These are phyloP conservation scores for Pogonomyrmex barbatus DNA, from an alignment of 1,140 invertebrate genomes.

Conservation along the genomic window DNA sequence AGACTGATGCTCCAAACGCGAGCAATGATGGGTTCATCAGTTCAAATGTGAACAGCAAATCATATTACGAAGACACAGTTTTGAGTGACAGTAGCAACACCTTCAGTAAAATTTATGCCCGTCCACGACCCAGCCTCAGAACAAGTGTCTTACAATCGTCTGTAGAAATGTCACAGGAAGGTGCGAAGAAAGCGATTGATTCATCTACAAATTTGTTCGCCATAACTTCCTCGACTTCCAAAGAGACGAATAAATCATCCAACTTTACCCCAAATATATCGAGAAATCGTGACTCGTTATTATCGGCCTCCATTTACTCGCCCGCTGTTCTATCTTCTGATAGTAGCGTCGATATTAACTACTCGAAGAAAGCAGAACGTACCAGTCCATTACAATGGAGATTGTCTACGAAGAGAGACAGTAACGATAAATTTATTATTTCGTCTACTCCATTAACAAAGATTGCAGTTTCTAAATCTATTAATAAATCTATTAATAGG, in stretches of 20 bases:
- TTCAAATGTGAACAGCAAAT: slow-evolving; percentile 61
- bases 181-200: background rate
- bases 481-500: background rate
- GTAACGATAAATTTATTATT: slow-evolving; percentile 48
- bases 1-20: slow-evolving; percentile 2
- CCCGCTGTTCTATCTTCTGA: slow-evolving; percentile 58
- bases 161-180: slow-evolving; percentile 41
- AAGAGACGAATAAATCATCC: background rate
- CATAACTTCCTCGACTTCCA: background rate
- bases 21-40: slow-evolving; percentile 50
- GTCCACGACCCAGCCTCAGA: slow-evolving; percentile 79
- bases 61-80: slow-evolving; percentile 65
- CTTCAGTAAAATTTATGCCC: slow-evolving; percentile 70
- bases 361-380: background rate
- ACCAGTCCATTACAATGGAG: slow-evolving; percentile 21
- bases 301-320: slow-evolving; percentile 46
- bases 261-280: background rate
- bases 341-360: slow-evolving; percentile 59
- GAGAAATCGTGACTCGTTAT: background rate
- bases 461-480: background rate
- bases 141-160: slow-evolving; percentile 69
- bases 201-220: background rate
- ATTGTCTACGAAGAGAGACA: slow-evolving; percentile 33
- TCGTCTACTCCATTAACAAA: slow-evolving; percentile 38
- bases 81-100: slow-evolving; percentile 72